Percentiles rank a stretch among this genome's conserved stretches.
Evolutionary conservation across 2,113 vertebrate genomes (phyloP).

Genomic region (Mustela nigripes): DNA sequence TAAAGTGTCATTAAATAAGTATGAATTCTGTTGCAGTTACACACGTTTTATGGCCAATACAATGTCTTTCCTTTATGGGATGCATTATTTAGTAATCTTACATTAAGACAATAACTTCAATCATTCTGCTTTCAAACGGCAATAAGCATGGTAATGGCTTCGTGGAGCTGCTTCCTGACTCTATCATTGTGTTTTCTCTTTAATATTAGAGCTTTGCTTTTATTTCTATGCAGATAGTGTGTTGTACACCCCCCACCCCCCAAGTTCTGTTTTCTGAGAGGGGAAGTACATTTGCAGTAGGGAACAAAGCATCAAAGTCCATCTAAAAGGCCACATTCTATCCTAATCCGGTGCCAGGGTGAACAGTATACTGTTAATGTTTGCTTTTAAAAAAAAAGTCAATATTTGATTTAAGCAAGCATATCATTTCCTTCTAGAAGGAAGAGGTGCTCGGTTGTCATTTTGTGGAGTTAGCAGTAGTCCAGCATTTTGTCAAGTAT

Average conservation of each 20-base stretch:
- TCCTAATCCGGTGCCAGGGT: not conserved
- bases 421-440: not conserved
- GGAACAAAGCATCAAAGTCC: not conserved
- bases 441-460: not conserved
- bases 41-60: constrained; percentile 70
- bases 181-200: not conserved
- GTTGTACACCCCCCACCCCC: not conserved
- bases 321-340: not conserved
- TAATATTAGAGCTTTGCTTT: constrained; percentile 66
- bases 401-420: constrained; percentile 49
- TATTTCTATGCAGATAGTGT: not conserved
- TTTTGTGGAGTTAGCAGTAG: not conserved
- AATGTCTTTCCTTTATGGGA: constrained; percentile 76
- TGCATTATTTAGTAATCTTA: constrained; percentile 84
- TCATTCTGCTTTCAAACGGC: constrained; percentile 81
- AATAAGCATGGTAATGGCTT: constrained; percentile 76
- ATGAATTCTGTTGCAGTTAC: constrained; percentile 73
- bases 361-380: not conserved
- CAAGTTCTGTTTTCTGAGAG: constrained; percentile 27
- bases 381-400: not conserved
- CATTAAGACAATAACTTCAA: constrained; percentile 82
- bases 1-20: constrained; percentile 80
- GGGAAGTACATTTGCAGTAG: not conserved
- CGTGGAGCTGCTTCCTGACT: constrained; percentile 50
- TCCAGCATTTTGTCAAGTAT: not conserved